Conservation (phyloP, 2,888 invertebrate genomes). For the Venustoraphidia nigricollis region DNA sequence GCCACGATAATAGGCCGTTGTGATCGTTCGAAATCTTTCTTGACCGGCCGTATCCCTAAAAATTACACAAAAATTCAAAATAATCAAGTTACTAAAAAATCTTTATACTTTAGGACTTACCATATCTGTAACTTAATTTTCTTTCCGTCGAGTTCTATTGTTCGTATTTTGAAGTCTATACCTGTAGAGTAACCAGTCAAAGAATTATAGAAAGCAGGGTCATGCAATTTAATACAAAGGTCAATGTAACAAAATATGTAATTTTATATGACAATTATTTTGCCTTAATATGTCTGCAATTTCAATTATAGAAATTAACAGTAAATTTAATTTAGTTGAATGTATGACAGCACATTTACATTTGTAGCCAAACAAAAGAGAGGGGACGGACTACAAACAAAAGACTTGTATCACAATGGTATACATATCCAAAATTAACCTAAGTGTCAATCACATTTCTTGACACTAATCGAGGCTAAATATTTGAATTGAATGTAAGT, state of each 20-base stretch:
- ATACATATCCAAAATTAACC: too few species aligned
- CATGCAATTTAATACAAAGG: not conserved
- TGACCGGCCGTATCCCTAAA: slow-evolving; percentile 97
- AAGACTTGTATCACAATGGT: not conserved
- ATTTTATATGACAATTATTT: not conserved
- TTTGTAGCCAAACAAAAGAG: not conserved
- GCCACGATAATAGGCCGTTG: slow-evolving; percentile 98
- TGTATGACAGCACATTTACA: not conserved
- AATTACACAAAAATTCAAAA: slow-evolving; percentile 8
- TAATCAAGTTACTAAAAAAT: slow-evolving; percentile 1
- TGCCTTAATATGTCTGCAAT: not conserved
- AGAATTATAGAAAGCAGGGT: slow-evolving; percentile 9
- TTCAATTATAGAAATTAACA: not conserved
- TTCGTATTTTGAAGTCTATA: slow-evolving; percentile 98
- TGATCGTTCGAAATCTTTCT: slow-evolving; percentile 96
- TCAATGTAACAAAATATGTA: not conserved
- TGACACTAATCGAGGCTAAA: too few species aligned
- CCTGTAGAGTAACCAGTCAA: slow-evolving; percentile 43
- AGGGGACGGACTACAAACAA: not conserved
- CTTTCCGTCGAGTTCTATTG: slow-evolving; percentile 94
- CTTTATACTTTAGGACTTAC: slow-evolving; percentile 37
- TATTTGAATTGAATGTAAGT: not conserved
- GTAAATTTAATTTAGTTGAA: not conserved
- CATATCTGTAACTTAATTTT: slow-evolving; percentile 99
- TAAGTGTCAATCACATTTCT: too few species aligned